These are phyloP conservation scores for Meloidogyne exigua DNA, from an alignment of 1,140 invertebrate genomes.

Conservation along the genomic window DNA sequence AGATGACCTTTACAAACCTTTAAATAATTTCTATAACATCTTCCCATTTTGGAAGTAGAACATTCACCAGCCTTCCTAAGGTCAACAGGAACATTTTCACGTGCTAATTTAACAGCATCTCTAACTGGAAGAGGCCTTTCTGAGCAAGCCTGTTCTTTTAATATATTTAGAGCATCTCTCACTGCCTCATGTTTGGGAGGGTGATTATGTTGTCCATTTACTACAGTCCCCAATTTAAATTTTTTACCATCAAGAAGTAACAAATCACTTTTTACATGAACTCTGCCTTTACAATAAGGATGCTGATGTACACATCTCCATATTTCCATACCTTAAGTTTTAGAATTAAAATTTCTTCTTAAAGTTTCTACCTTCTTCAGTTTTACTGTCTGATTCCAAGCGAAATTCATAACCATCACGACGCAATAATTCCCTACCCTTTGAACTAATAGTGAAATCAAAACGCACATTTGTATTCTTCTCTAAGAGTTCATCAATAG, in stretches of 20 bases:
- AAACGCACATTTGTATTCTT: not conserved
- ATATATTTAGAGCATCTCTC: not conserved
- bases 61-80: not conserved
- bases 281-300: not conserved
- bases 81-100: not conserved
- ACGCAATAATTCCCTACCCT: not conserved
- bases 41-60: not conserved
- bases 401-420: not conserved
- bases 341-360: not conserved
- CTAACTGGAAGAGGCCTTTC: not conserved
- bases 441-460: not conserved
- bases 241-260: not conserved
- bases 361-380: not conserved
- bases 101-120: not conserved
- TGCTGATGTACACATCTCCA: not conserved
- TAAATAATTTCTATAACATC: slow-evolving; percentile 5
- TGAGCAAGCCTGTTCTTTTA: not conserved
- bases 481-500: not conserved
- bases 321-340: not conserved
- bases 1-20: not conserved
- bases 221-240: not conserved
- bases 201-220: not conserved
- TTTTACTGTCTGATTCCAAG: not conserved
- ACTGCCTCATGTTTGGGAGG: not conserved
- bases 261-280: not conserved